Evolutionary conservation across 2,888 invertebrate species (phyloP).

Genomic region (Cerastis leucographa): DNA sequence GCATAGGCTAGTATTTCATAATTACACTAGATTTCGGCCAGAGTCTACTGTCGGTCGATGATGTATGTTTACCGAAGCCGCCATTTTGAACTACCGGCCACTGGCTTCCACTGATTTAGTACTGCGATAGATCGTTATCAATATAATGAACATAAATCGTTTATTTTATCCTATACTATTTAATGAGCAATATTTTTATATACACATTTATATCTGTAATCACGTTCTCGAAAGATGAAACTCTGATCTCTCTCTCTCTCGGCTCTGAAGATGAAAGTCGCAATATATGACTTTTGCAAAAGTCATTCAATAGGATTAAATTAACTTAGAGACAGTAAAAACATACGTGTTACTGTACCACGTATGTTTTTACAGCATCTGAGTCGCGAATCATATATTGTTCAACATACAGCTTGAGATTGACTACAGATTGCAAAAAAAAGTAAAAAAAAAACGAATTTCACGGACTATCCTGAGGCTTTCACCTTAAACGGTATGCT

Average conservation of each 20-base stretch:
- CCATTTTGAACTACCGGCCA: conserved; percentile 5
- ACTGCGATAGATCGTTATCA: conserved; percentile 17
- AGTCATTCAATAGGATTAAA: too few relatives aligned
- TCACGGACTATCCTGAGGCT: too few relatives aligned
- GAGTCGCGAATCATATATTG: too few relatives aligned
- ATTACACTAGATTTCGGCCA: conserved; percentile 30
- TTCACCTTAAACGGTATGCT: not conserved
- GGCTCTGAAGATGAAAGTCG: not conserved
- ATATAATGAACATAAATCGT: conserved; percentile 9
- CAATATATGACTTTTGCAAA: not conserved
- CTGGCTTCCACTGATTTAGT: conserved; percentile 26
- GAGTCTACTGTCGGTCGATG: not conserved
- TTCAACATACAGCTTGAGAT: too few relatives aligned
- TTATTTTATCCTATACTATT: not conserved
- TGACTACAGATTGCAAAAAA: too few relatives aligned
- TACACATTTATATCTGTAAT: not conserved
- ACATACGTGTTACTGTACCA: too few relatives aligned
- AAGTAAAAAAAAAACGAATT: too few relatives aligned
- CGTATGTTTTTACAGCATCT: too few relatives aligned
- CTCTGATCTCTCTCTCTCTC: too few relatives aligned
- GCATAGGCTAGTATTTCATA: too few relatives aligned
- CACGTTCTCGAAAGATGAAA: not conserved
- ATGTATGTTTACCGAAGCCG: conserved; percentile 17
- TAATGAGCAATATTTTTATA: not conserved
- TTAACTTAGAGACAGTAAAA: too few relatives aligned